These are phyloP conservation scores for Plagiodera versicolora DNA, from an alignment of 2,888 invertebrate genomes.

Conservation along the genomic window DNA sequence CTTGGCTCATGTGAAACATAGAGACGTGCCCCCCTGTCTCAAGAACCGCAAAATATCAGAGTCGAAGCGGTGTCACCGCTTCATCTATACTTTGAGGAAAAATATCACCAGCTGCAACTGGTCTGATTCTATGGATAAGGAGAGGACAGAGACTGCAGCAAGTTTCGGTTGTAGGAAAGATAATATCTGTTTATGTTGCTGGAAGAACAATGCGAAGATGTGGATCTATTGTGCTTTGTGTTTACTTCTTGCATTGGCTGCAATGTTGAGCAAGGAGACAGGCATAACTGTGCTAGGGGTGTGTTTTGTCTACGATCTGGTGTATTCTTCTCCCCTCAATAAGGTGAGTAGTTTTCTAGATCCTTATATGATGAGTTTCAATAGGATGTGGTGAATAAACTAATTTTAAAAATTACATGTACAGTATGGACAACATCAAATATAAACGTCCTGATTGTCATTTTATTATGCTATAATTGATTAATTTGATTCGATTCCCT, in stretches of 20 bases:
- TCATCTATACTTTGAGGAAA: slow-evolving; percentile 47
- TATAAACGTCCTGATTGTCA: too few species aligned
- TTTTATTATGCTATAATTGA: too few species aligned
- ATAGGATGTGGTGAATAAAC: too few species aligned
- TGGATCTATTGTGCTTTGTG: slow-evolving; percentile 66
- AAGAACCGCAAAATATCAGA: slow-evolving; percentile 38
- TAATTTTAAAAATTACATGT: too few species aligned
- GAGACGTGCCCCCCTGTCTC: slow-evolving; percentile 56
- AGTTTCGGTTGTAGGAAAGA: slow-evolving; percentile 10
- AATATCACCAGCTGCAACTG: slow-evolving; percentile 51
- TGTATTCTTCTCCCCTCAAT: slow-evolving; percentile 55
- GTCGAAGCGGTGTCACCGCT: slow-evolving; percentile 48
- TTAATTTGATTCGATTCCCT: too few species aligned
- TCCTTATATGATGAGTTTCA: too few species aligned
- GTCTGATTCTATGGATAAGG: slow-evolving; percentile 34
- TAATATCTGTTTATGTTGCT: slow-evolving; percentile 40
- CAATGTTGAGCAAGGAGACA: slow-evolving; percentile 93
- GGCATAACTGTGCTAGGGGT: slow-evolving; percentile 90
- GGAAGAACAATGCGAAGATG: slow-evolving; percentile 51
- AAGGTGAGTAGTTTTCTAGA: slow-evolving; percentile 39
- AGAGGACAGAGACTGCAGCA: slow-evolving; percentile 17
- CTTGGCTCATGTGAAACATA: slow-evolving; percentile 72
- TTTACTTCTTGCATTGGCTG: slow-evolving; percentile 65
- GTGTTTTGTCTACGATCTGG: slow-evolving; percentile 86
- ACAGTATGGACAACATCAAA: too few species aligned